Conservation (phyloP, 2,113 vertebrate species). For the Isichthys henryi region DNA sequence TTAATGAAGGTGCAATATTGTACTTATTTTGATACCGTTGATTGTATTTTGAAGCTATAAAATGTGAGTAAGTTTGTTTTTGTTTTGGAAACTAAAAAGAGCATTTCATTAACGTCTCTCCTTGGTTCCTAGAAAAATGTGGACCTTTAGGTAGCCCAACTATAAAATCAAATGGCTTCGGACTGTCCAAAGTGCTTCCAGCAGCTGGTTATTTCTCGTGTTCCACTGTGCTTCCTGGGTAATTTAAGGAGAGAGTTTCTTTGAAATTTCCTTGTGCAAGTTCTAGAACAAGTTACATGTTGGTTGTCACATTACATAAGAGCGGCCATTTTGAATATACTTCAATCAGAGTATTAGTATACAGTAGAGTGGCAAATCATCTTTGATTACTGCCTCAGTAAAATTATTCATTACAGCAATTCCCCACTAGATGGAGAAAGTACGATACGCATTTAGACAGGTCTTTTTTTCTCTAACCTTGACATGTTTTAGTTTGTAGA, state of each 20-base stretch:
- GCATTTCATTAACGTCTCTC: constrained; percentile 35
- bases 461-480: neutral
- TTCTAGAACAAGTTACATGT: constrained; percentile 36
- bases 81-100: constrained; percentile 32
- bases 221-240: constrained; percentile 62
- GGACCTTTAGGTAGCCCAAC: constrained; percentile 27
- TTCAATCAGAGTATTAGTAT: neutral
- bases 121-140: constrained; percentile 29
- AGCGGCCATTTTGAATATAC: neutral
- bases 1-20: constrained; percentile 68
- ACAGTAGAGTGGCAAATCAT: neutral
- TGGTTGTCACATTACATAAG: constrained; percentile 28
- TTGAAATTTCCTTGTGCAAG: constrained; percentile 29
- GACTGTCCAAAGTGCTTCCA: constrained; percentile 57
- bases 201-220: constrained; percentile 39
- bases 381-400: neutral
- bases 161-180: constrained; percentile 31
- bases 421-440: neutral
- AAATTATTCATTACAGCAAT: constrained; percentile 12
- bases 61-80: constrained; percentile 34
- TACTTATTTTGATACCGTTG: constrained; percentile 60
- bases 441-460: neutral
- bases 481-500: neutral
- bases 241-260: constrained; percentile 28
- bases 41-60: constrained; percentile 44